Conservation (phyloP, 2,888 invertebrate genomes). For the Megalurothrips usitatus region DNA sequence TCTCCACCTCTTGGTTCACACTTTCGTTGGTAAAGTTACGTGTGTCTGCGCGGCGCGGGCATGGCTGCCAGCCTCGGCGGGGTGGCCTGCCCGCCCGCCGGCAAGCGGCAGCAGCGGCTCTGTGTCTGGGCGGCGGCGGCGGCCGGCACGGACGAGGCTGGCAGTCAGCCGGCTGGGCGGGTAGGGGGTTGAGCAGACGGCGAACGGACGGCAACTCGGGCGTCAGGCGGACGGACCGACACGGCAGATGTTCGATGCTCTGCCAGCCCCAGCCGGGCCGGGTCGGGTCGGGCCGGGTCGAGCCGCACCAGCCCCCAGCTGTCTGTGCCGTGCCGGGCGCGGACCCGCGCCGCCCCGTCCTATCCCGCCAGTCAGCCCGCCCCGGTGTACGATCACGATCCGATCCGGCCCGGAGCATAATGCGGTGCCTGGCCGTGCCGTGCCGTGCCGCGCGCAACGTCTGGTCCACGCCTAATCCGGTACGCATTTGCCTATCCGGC, state of each 20-base stretch:
- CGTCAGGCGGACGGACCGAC: constrained; percentile 21
- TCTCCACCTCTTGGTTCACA: not conserved
- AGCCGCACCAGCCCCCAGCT: constrained; percentile 13
- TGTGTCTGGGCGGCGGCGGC: not conserved
- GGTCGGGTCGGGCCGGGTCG: not conserved
- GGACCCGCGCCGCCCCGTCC: constrained; percentile 8
- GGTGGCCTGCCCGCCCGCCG: not conserved
- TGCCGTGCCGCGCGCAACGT: no score
- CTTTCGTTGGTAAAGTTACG: constrained; percentile 23
- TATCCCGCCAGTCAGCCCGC: not conserved
- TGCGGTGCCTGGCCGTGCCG: not conserved
- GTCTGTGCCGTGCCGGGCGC: not conserved
- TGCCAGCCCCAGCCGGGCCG: constrained; percentile 10
- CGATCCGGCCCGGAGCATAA: not conserved
- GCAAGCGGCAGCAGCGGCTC: not conserved
- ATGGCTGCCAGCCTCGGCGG: not conserved
- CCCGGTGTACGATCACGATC: not conserved
- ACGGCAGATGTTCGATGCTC: constrained; percentile 25
- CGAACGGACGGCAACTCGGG: not conserved
- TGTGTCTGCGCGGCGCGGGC: not conserved
- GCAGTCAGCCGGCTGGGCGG: not conserved
- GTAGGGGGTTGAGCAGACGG: constrained; percentile 15
- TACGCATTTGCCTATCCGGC: no score
- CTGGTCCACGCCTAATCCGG: no score
- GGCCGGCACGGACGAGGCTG: not conserved